Evolutionary conservation across 2,888 invertebrate genomes (phyloP).

Genomic region (Odontocerum albicorne): DNA sequence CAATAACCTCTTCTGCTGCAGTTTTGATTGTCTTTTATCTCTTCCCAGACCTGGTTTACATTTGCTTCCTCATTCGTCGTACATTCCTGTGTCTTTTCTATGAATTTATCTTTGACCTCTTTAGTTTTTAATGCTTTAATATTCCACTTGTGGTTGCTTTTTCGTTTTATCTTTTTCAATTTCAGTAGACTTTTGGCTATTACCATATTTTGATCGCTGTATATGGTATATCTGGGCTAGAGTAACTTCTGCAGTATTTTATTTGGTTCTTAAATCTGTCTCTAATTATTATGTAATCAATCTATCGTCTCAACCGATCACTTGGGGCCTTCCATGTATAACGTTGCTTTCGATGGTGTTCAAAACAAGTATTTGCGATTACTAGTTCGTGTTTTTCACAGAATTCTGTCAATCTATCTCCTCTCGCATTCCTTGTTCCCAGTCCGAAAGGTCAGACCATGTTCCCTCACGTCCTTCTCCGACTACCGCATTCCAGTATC

Average conservation of each 20-base stretch:
- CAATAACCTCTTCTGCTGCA: background rate
- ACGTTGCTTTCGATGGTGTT: background rate
- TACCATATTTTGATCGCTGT: constrained; percentile 2
- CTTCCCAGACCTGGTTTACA: background rate
- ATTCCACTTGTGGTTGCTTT: background rate
- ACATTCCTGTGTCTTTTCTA: background rate
- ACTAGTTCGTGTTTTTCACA: background rate
- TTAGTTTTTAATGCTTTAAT: background rate
- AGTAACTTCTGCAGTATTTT: background rate
- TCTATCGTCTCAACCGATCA: background rate
- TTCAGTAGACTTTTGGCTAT: constrained; percentile 5
- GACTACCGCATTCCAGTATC: constrained; percentile 9
- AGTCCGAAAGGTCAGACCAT: no score
- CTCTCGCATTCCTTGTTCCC: background rate
- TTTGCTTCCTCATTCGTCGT: background rate
- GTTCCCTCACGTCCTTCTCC: constrained; percentile 7
- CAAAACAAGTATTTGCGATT: background rate
- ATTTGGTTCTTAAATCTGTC: background rate
- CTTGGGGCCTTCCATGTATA: background rate
- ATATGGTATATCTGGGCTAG: background rate
- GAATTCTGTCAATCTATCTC: background rate
- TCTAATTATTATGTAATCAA: background rate
- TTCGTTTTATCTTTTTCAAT: background rate
- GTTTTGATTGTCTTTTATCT: constrained; percentile 2
- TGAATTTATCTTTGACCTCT: background rate